These are phyloP conservation scores for Cheilosia impressa DNA, from an alignment of 2,888 invertebrate genomes.

Conservation along the genomic window DNA sequence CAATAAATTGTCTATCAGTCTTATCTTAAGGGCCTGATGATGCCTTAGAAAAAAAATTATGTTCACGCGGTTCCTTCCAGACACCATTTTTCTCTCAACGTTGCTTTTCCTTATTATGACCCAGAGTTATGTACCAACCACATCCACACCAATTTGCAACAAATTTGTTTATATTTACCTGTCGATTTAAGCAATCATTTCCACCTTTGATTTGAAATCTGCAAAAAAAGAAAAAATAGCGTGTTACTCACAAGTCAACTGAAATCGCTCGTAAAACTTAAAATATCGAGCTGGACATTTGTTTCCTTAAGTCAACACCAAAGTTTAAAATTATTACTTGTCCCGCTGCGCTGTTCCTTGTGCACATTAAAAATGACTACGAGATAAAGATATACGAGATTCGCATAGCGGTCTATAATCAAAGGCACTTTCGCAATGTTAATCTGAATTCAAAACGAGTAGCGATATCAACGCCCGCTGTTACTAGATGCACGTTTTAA, in stretches of 20 bases:
- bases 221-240: slow-evolving; percentile 21
- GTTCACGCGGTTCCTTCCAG: too few species aligned
- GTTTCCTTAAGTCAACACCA: slow-evolving; percentile 30
- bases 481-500: slow-evolving; percentile 46
- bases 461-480: slow-evolving; percentile 54
- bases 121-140: background rate
- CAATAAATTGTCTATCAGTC: too few species aligned
- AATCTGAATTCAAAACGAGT: slow-evolving; percentile 62
- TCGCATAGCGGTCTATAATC: slow-evolving; percentile 33
- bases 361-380: slow-evolving; percentile 44
- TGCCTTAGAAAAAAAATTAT: too few species aligned
- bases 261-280: background rate
- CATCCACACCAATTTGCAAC: background rate
- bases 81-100: too few species aligned
- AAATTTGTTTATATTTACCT: slow-evolving; percentile 18
- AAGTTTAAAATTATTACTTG: slow-evolving; percentile 20
- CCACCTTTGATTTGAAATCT: slow-evolving; percentile 14
- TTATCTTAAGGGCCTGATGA: too few species aligned
- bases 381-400: slow-evolving; percentile 46
- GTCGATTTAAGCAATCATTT: slow-evolving; percentile 30
- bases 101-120: too few species aligned
- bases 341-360: slow-evolving; percentile 41
- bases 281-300: slow-evolving; percentile 2
- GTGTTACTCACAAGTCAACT: background rate
- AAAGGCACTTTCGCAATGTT: slow-evolving; percentile 40